phyloP scores from a whole-genome alignment of 1,140 invertebrate species.

The Ceratina australensis region DNA sequence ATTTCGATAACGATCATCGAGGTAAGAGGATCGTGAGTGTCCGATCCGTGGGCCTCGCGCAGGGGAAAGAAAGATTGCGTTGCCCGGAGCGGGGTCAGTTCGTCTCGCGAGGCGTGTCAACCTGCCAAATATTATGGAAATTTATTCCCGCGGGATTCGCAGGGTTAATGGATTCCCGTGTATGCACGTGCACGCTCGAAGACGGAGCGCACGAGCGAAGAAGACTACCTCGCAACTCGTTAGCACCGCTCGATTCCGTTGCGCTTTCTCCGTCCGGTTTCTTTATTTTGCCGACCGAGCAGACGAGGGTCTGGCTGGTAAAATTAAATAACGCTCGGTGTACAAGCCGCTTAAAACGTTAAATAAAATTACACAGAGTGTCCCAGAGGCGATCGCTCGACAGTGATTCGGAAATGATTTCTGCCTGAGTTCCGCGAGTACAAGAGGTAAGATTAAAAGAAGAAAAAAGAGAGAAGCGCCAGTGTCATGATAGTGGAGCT shows the following conservation, averaged over 20 bases:
- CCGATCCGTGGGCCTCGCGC: not conserved
- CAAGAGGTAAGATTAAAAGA: not conserved
- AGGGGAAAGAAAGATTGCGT: constrained; percentile 38
- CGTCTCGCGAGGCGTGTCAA: constrained; percentile 70
- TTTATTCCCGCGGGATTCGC: constrained; percentile 67
- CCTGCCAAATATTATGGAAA: constrained; percentile 76
- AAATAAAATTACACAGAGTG: constrained; percentile 15
- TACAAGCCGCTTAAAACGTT: constrained; percentile 16
- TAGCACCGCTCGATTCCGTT: constrained; percentile 41
- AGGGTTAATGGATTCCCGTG: constrained; percentile 69
- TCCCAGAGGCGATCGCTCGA: not conserved
- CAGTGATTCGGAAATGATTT: constrained; percentile 3
- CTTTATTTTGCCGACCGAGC: not conserved
- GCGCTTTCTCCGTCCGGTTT: not conserved
- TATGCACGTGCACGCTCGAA: constrained; percentile 25
- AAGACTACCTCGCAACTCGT: constrained; percentile 53
- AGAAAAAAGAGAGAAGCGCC: constrained; percentile 11
- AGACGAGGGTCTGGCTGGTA: constrained; percentile 1
- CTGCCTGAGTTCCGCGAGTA: not conserved
- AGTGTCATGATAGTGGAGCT: constrained; percentile 52
- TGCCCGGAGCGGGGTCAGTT: constrained; percentile 63
- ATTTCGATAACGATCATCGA: constrained; percentile 43
- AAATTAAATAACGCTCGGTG: constrained; percentile 27
- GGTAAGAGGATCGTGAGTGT: constrained; percentile 7
- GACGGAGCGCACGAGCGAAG: not conserved